Base-by-base conservation (phyloP, 2,797 vertebrate genomes). In the Esox masquinongy region DNA sequence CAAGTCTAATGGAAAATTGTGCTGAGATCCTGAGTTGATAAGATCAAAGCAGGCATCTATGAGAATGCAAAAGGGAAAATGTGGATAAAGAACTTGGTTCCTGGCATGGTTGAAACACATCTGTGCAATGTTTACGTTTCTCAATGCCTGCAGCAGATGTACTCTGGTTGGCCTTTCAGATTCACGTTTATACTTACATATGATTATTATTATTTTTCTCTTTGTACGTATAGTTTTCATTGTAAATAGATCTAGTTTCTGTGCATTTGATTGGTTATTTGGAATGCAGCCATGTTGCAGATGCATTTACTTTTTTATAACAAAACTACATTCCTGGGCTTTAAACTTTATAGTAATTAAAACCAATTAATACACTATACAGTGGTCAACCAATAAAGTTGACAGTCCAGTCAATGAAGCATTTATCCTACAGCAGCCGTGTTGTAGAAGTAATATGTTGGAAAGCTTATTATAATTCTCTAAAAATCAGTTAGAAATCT, bases 1-100 rank as follows among this genome's bases (percentile, higher is more conserved):
- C 22, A 39, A 47, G 77, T 80, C 66, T 79, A 77, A 84, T 84
- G 68, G 75, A 84, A 85, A 84, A 77, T 78, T 73, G 74, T 74
- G 72, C 50, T 77, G 51, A 74, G 80, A 75, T 34, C 56, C 72
- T 50, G 73, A 71, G 76, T 49, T 73, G 78, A 85, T 81, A 80
- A 84, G 81, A 87, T 87, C 81, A 82, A 79, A 86, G 81, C 71
- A 39, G 68, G 34, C 71, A 74, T 47, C 43, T 47, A 14, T 47
- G 43, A 47, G 12, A 39, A 56, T 47, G 29, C 70, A 68, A 31
- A 61, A 47, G 19, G 64, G 50, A 74, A 79, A 74, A 72, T 68
- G 50, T 67, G 26, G 39, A 26, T 53, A 73, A 64, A 49, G 69
- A 50, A 29, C 16, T 34, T 39, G 70, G 68, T 69, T 76, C 59